Evolutionary conservation across 2,888 invertebrate genomes (phyloP).

Genomic region (Heliconius erato): DNA sequence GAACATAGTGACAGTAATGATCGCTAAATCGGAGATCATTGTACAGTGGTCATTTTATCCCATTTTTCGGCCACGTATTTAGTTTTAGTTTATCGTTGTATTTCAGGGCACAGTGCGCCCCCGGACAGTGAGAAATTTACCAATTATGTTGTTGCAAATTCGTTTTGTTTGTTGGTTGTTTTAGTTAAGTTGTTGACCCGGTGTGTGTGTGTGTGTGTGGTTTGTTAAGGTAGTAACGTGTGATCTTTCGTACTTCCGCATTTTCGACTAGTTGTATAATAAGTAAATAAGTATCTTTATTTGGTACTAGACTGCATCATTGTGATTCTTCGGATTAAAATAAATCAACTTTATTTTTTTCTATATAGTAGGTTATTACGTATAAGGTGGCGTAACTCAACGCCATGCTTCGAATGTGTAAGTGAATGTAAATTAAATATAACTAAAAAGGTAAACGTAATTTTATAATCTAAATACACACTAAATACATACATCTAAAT

Average conservation of each 20-base stretch:
- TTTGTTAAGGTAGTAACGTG: not conserved
- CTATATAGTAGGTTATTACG: no score
- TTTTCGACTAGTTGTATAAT: not conserved
- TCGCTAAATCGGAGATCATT: constrained; percentile 58
- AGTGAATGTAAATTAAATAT: no score
- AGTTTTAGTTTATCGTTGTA: constrained; percentile 77
- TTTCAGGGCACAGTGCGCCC: constrained; percentile 72
- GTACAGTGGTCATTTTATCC: constrained; percentile 63
- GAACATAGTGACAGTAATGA: constrained; percentile 44
- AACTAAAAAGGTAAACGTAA: no score
- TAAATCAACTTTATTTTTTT: no score
- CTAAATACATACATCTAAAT: no score
- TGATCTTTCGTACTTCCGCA: not conserved
- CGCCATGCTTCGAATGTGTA: no score
- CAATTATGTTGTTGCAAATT: constrained; percentile 82
- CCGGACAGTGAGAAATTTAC: constrained; percentile 81
- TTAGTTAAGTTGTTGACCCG: constrained; percentile 47
- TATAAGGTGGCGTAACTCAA: no score
- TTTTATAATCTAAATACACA: no score
- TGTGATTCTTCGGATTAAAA: no score
- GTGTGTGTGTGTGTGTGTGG: constrained; percentile 35
- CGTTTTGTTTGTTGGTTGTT: constrained; percentile 68
- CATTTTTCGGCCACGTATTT: constrained; percentile 82
- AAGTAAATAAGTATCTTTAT: no score
- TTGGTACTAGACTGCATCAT: no score